These are phyloP conservation scores for Alloplasta piceator DNA, from an alignment of 2,888 invertebrate species.

Conservation along the genomic window DNA sequence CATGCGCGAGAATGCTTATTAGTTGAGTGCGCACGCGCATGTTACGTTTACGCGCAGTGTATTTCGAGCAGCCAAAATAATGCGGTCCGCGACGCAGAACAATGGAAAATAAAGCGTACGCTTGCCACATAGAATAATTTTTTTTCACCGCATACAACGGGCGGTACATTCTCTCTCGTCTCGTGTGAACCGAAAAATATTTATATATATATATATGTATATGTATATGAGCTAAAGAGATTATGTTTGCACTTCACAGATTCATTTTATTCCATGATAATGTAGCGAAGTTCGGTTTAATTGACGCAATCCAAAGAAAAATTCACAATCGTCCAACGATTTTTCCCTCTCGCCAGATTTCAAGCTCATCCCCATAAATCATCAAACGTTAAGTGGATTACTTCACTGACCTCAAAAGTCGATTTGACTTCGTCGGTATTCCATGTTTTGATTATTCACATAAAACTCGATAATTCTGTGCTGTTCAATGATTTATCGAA, in stretches of 20 bases:
- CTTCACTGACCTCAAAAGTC: no score
- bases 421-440: no score
- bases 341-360: no score
- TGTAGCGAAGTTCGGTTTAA: no score
- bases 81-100: conserved; percentile 65
- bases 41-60: conserved; percentile 23
- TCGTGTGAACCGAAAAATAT: conserved; percentile 72
- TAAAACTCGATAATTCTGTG: no score
- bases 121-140: conserved; percentile 72
- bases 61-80: conserved; percentile 56
- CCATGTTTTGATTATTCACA: no score
- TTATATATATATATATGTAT: conserved; percentile 16
- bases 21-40: conserved; percentile 21
- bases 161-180: conserved; percentile 59
- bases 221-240: neutral
- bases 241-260: neutral
- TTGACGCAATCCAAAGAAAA: no score
- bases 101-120: conserved; percentile 77
- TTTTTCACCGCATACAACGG: conserved; percentile 40
- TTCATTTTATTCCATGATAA: no score
- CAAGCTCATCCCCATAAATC: no score
- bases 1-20: conserved; percentile 39
- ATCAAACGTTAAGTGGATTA: no score
- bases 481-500: no score
- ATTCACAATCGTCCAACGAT: no score